These are phyloP conservation scores for Nymphalis io DNA, from an alignment of 1,140 invertebrate species.

Conservation along the genomic window DNA sequence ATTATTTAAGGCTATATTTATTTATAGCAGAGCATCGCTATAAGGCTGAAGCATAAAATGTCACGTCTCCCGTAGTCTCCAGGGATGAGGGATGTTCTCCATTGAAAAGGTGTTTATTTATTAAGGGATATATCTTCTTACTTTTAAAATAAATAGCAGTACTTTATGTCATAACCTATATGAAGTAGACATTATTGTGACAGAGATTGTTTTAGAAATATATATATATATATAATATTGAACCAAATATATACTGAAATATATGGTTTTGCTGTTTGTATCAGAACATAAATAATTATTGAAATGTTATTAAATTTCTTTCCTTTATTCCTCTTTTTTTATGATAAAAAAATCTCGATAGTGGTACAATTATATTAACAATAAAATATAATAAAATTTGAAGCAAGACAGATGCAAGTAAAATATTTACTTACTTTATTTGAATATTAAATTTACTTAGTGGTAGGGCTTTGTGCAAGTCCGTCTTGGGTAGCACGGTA, in stretches of 20 bases:
- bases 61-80: conserved; percentile 32
- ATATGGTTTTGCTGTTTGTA: no score
- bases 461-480: no score
- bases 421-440: no score
- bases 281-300: no score
- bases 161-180: conserved; percentile 11
- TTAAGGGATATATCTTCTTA: conserved; percentile 23
- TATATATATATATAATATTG: neutral
- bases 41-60: conserved; percentile 12
- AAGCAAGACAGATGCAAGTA: no score
- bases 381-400: no score
- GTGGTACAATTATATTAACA: no score
- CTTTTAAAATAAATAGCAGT: conserved; percentile 21
- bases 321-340: no score
- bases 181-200: neutral
- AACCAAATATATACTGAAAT: neutral
- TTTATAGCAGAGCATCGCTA: conserved; percentile 1
- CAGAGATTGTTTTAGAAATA: neutral
- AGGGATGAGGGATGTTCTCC: conserved; percentile 37
- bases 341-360: no score
- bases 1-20: neutral
- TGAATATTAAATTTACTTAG: no score
- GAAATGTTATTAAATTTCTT: no score
- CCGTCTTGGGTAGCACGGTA: no score
- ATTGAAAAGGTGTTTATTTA: conserved; percentile 46